phyloP scores from a whole-genome alignment of 2,888 invertebrate genomes.

The Therioaphis trifolii region DNA sequence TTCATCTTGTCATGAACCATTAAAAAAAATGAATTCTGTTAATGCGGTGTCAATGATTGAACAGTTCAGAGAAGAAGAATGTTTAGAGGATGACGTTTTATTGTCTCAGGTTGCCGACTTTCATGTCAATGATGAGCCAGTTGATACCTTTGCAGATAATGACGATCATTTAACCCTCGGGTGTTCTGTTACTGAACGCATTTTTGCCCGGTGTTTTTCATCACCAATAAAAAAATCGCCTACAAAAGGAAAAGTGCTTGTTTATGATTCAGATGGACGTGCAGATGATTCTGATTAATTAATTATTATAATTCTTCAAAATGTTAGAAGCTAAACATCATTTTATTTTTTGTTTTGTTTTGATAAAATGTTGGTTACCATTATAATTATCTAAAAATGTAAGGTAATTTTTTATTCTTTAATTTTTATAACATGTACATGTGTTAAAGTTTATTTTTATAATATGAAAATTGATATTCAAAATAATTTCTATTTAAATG shows the following conservation, averaged over 20 bases:
- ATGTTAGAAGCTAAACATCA: no score
- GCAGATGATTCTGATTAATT: slow-evolving; percentile 43
- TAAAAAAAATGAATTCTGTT: slow-evolving; percentile 26
- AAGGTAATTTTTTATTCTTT: no score
- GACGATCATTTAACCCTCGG: neutral
- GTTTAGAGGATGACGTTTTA: slow-evolving; percentile 44
- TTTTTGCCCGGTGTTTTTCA: slow-evolving; percentile 48
- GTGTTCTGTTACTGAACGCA: slow-evolving; percentile 29
- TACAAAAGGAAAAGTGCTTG: slow-evolving; percentile 50
- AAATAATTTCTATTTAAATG: no score
- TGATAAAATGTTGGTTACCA: no score
- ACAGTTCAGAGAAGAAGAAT: slow-evolving; percentile 47
- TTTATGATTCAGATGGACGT: slow-evolving; percentile 58
- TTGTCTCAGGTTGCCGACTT: slow-evolving; percentile 50
- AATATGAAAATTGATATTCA: no score
- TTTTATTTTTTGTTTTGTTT: no score
- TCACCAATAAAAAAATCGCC: slow-evolving; percentile 4
- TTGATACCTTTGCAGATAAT: neutral
- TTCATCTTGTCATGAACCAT: neutral
- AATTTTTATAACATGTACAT: no score
- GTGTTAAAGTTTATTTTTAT: no score
- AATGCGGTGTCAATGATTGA: slow-evolving; percentile 31
- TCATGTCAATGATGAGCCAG: slow-evolving; percentile 1
- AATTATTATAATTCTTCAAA: no score
- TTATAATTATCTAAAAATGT: no score